These are phyloP conservation scores for Lepidonotus clava DNA, from an alignment of 2,888 invertebrate genomes.

Conservation along the genomic window DNA sequence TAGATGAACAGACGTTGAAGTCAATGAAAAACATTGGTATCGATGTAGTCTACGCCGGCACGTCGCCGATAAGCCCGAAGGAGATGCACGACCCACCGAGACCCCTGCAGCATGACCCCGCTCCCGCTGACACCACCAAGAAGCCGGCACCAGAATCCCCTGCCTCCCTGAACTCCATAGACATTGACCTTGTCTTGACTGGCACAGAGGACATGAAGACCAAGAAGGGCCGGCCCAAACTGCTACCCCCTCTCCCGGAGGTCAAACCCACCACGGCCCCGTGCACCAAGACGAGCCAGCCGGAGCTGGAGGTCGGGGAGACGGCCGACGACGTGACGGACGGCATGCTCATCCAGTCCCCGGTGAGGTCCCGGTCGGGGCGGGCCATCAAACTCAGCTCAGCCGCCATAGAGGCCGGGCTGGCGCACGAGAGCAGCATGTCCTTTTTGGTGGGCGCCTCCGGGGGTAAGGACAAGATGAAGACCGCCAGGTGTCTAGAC, in stretches of 20 bases:
- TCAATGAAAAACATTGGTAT: background rate
- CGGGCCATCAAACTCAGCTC: conserved; percentile 41
- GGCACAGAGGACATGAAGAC: background rate
- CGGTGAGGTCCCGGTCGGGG: conserved; percentile 15
- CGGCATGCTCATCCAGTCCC: conserved; percentile 2
- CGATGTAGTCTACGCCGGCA: background rate
- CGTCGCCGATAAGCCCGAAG: background rate
- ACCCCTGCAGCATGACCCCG: no score
- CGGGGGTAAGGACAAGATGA: background rate
- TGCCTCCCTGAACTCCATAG: background rate
- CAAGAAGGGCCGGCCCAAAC: background rate
- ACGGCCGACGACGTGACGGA: background rate
- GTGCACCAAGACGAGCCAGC: no score
- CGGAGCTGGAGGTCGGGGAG: background rate
- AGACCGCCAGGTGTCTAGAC: background rate
- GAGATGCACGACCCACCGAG: no score
- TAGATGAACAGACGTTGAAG: no score
- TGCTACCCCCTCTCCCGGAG: background rate
- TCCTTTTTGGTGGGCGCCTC: conserved; percentile 5
- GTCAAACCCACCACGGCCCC: background rate
- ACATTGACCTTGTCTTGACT: background rate
- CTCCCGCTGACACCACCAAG: no score
- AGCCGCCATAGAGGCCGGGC: conserved; percentile 23
- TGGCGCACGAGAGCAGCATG: conserved; percentile 41
- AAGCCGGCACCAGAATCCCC: no score